Evolutionary conservation across 1,140 invertebrate genomes (phyloP), one percentile per base, ranked within the genome.

Genomic region (Phocides pigmalion): DNA sequence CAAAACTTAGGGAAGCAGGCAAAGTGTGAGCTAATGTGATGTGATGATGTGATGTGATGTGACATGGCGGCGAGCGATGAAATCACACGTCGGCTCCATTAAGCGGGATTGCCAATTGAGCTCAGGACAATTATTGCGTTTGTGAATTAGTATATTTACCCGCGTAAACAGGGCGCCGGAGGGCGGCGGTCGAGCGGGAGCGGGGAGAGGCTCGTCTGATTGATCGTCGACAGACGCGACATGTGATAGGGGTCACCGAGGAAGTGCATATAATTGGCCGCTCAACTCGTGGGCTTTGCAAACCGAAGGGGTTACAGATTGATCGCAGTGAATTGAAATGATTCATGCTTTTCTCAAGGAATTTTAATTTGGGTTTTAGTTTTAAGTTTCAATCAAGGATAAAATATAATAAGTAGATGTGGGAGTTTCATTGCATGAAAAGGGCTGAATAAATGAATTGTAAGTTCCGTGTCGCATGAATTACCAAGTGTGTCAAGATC

Each of bases 111-210:
- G 25, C 20, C 49, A 62, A 64, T 64, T 64, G 62, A 64, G 58
- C 15, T 16, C 20, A 15, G 49, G 22, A 44, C 64, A 63, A 70
- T 70, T 70, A 64, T 35, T 16, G 15, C 58, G 46, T 41, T 16
- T 35, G 51, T 59, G 32, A 56, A 42, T 44, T 51, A 46, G 51
- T 61, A 32, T 68, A 37, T 15, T 49, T 14, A 47, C 50, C 62
- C 12, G 17, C 28, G 20, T 22, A 17, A 15, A 5, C 50, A 37
- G 35, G 35, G 1, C 11, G 16, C 9, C 37, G 35, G 3, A 32
- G 25, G 50, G 15, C 50, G 0, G n/a, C n/a, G n/a, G 35, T 4
- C n/a, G 28, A 1, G 39, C 15, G 19, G 35, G 28, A 1, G 39
- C 15, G 19, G 51, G 35, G 51, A 12, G 16, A 35, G 17, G 9